Percentiles rank a stretch among this genome's conserved stretches.
Evolutionary conservation across 2,888 invertebrate genomes (phyloP).

Genomic region (Synanthedon tipuliformis): DNA sequence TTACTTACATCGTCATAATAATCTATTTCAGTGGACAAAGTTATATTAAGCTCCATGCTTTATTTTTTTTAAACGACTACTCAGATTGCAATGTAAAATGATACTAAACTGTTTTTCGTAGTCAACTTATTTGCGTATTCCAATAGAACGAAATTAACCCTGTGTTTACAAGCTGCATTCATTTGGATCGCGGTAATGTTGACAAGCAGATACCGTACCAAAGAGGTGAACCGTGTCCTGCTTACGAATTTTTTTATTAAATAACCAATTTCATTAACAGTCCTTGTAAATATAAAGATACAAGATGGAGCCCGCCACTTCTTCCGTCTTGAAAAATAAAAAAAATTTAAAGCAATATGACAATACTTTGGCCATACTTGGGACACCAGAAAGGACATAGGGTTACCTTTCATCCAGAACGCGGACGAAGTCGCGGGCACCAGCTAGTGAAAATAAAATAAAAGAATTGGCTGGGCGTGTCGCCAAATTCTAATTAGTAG

Average conservation of each 20-base stretch:
- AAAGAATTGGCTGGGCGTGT: slow-evolving; percentile 43
- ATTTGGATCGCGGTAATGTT: background rate
- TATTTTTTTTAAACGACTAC: background rate
- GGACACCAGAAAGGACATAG: no score
- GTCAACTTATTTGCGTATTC: background rate
- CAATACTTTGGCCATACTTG: no score
- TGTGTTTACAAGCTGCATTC: background rate
- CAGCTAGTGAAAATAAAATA: slow-evolving; percentile 21
- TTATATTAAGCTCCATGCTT: background rate
- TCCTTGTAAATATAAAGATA: no score
- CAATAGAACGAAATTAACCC: background rate
- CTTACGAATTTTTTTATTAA: no score
- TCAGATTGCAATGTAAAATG: background rate
- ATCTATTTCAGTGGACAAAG: background rate
- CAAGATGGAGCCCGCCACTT: no score
- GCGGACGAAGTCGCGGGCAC: no score
- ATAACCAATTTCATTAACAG: no score
- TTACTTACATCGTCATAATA: background rate
- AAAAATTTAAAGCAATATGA: no score
- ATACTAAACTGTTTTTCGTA: background rate
- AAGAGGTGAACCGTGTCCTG: no score
- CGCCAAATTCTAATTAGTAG: slow-evolving; percentile 63
- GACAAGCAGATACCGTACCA: background rate
- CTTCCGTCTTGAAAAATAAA: no score
- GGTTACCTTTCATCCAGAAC: no score